These are phyloP conservation scores for Tetramorium bicarinatum DNA, from an alignment of 2,888 invertebrate genomes.

Conservation along the genomic window DNA sequence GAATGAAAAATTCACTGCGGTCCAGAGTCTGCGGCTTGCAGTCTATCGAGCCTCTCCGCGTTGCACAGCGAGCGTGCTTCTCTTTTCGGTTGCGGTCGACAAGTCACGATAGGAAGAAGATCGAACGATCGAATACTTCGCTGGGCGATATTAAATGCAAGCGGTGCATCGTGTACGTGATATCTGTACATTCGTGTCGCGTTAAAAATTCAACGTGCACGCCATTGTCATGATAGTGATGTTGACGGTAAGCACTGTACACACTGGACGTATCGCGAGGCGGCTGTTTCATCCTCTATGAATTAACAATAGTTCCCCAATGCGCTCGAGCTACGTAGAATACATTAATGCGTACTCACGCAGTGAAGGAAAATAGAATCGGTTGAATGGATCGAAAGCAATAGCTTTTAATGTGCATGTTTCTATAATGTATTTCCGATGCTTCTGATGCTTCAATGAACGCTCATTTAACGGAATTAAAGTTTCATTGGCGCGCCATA, in stretches of 20 bases:
- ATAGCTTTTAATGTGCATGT: slow-evolving; percentile 39
- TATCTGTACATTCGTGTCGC: slow-evolving; percentile 22
- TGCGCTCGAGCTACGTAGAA: slow-evolving; percentile 19
- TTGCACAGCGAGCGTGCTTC: background rate
- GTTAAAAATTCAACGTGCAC: slow-evolving; percentile 58
- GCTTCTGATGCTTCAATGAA: background rate
- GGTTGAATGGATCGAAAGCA: slow-evolving; percentile 46
- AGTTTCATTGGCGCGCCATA: background rate
- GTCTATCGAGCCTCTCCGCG: slow-evolving; percentile 13
- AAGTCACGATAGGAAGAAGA: slow-evolving; percentile 47
- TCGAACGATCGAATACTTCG: slow-evolving; percentile 58
- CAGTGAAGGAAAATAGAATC: slow-evolving; percentile 45
- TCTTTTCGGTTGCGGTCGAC: background rate
- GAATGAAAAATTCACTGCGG: slow-evolving; percentile 55
- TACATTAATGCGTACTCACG: slow-evolving; percentile 27
- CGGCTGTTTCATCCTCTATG: slow-evolving; percentile 40
- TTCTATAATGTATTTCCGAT: slow-evolving; percentile 36
- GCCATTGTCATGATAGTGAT: slow-evolving; percentile 41
- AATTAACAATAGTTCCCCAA: slow-evolving; percentile 49
- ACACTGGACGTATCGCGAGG: slow-evolving; percentile 18
- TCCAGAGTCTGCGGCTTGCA: slow-evolving; percentile 20
- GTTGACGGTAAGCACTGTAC: slow-evolving; percentile 46
- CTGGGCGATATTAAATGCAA: slow-evolving; percentile 60
- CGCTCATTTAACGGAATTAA: slow-evolving; percentile 32
- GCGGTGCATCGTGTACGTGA: slow-evolving; percentile 59